These are phyloP conservation scores for Pitta sordida DNA, from an alignment of 2,113 vertebrate species.

Conservation along the genomic window DNA sequence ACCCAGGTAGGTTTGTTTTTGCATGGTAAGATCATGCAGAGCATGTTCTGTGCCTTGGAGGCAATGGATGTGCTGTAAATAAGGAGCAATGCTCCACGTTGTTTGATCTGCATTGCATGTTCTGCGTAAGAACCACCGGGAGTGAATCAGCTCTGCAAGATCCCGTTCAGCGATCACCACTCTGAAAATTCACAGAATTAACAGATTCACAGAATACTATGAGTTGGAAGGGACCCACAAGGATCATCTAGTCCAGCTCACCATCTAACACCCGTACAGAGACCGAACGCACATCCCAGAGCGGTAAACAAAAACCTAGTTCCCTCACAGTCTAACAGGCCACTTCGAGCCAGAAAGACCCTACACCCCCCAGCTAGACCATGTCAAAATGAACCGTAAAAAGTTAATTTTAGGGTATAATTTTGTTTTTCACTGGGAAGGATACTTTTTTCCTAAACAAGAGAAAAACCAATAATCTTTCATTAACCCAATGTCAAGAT, in stretches of 20 bases:
- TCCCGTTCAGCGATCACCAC: not conserved
- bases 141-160: not conserved
- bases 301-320: too few species aligned
- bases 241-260: too few species aligned
- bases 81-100: too few species aligned
- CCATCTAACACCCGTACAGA: too few species aligned
- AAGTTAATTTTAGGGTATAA: not conserved
- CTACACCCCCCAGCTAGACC: too few species aligned
- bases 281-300: too few species aligned
- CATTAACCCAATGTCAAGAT: not conserved
- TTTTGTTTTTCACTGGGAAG: not conserved
- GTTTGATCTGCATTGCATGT: not conserved
- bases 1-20: not conserved
- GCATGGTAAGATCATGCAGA: not conserved
- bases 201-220: too few species aligned
- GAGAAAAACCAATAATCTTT: not conserved
- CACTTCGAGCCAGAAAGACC: too few species aligned
- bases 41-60: not conserved
- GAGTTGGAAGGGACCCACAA: too few species aligned
- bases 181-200: not conserved
- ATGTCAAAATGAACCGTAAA: too few species aligned
- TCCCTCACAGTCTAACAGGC: too few species aligned
- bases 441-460: not conserved
- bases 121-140: not conserved
- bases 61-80: too few species aligned